phyloP scores from a whole-genome alignment of 2,113 vertebrate genomes.

The Sciurus niger region DNA sequence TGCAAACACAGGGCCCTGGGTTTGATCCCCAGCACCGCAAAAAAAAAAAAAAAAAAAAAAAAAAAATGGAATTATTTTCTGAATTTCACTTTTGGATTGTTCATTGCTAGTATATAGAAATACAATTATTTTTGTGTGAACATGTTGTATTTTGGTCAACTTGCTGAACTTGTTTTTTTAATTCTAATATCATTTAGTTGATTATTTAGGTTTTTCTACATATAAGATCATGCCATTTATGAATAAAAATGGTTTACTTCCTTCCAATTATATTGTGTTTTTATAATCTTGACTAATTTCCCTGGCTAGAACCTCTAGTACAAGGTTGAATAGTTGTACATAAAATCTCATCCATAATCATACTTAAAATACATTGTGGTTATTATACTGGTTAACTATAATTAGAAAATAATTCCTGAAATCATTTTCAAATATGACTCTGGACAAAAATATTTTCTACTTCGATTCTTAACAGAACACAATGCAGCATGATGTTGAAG shows the following conservation, averaged over 20 bases:
- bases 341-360: not conserved
- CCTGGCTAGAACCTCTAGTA: not conserved
- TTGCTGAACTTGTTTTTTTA: not conserved
- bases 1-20: no score
- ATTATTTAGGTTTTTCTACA: not conserved
- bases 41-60: no score
- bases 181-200: not conserved
- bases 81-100: not conserved
- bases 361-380: not conserved
- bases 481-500: not conserved
- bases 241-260: not conserved
- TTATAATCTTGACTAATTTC: not conserved
- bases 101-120: not conserved
- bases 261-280: not conserved
- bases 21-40: no score
- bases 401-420: not conserved
- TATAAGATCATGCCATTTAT: not conserved
- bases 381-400: not conserved
- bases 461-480: not conserved
- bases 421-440: not conserved
- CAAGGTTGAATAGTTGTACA: not conserved
- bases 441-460: not conserved
- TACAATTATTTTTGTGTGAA: not conserved
- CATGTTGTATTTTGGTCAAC: not conserved
- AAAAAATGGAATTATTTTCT: not conserved